Conservation (phyloP, 1,140 invertebrate genomes). For the Pseudomyrmex concolor region DNA sequence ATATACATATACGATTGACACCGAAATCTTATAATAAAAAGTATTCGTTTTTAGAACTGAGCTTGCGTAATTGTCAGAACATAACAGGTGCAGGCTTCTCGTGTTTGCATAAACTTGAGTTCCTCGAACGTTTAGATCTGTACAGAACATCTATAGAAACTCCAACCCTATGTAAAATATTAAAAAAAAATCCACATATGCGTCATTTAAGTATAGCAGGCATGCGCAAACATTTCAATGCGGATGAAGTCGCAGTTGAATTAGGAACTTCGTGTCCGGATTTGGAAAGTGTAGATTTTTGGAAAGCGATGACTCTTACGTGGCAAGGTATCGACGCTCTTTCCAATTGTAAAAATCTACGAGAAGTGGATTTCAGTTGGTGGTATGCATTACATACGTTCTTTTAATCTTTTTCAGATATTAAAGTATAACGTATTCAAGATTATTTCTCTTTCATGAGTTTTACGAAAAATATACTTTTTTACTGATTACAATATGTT, state of each 20-base stretch:
- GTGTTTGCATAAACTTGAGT: conserved; percentile 87
- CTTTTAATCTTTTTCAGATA: conserved; percentile 10
- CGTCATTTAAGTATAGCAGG: conserved; percentile 90
- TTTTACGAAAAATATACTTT: background rate
- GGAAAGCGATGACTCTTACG: conserved; percentile 92
- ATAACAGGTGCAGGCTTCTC: conserved; percentile 87
- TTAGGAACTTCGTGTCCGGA: conserved; percentile 88
- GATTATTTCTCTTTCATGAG: conserved; percentile 8
- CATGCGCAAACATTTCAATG: conserved; percentile 86
- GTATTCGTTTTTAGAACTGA: conserved; percentile 86
- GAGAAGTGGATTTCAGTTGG: conserved; percentile 96
- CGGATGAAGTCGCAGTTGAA: conserved; percentile 90
- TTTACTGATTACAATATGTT: background rate
- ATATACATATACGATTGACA: conserved; percentile 13
- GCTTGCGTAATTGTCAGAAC: conserved; percentile 87
- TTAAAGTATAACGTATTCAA: conserved; percentile 25
- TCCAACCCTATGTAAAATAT: conserved; percentile 87
- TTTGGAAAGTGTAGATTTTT: conserved; percentile 92
- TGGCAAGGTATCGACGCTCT: conserved; percentile 89
- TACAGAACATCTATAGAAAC: conserved; percentile 90
- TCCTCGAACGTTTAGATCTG: conserved; percentile 91
- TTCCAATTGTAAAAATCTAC: conserved; percentile 88
- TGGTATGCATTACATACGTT: conserved; percentile 87
- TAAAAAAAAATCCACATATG: conserved; percentile 88
- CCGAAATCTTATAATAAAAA: too few species aligned